phyloP scores from a whole-genome alignment of 2,113 vertebrate genomes.

The Crotalus viridis region DNA sequence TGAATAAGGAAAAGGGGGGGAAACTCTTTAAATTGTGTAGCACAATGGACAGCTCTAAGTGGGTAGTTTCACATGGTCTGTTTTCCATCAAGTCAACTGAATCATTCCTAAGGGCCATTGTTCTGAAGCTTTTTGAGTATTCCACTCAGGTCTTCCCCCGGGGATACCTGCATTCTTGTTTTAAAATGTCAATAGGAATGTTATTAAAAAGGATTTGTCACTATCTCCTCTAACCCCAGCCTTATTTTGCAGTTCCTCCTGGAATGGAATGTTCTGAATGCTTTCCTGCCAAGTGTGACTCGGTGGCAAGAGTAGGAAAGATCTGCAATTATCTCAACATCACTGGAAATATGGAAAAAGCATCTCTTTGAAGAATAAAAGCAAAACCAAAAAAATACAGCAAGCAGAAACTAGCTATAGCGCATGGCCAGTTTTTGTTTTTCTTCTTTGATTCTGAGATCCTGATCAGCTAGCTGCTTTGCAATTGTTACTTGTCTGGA shows the following conservation, averaged over 20 bases:
- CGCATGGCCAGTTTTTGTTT: neutral
- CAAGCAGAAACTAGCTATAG: neutral
- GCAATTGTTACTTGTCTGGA: neutral
- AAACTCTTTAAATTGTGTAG: neutral
- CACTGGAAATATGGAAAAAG: neutral
- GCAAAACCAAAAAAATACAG: neutral
- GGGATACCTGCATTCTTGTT: neutral
- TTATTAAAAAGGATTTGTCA: neutral
- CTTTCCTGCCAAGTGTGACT: neutral
- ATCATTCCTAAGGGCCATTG: neutral
- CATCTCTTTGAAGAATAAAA: neutral
- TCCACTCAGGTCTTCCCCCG: neutral
- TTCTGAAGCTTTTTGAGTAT: neutral
- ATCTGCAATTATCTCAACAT: neutral
- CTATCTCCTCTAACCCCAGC: neutral
- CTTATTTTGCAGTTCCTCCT: neutral
- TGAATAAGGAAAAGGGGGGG: neutral
- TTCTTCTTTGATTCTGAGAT: neutral
- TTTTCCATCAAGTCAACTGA: neutral
- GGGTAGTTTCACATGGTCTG: neutral
- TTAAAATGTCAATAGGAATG: neutral
- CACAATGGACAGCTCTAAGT: neutral
- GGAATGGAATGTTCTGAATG: slow-evolving; percentile 20
- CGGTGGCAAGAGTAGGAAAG: neutral
- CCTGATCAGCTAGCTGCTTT: neutral